phyloP scores from a whole-genome alignment of 2,888 invertebrate species.

The Pedicia rivosa region DNA sequence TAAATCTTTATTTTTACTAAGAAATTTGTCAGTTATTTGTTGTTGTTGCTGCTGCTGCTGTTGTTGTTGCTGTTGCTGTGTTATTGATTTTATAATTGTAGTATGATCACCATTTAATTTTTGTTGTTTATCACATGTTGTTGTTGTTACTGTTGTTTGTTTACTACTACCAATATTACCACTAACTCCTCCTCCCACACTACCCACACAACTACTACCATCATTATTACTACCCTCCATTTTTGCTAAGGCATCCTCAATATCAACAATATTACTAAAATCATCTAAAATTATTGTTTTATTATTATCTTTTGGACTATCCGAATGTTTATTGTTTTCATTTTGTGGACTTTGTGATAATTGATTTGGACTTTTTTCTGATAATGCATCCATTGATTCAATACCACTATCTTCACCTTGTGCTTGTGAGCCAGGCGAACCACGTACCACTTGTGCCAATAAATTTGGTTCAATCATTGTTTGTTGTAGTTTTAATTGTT shows the following conservation, averaged over 20 bases:
- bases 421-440: conserved; percentile 35
- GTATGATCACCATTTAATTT: conserved; percentile 29
- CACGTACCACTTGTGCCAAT: conserved; percentile 14
- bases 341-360: conserved; percentile 50
- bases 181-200: too few species aligned
- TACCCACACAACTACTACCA: conserved; percentile 19
- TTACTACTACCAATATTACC: too few species aligned
- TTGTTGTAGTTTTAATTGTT: neutral
- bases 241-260: conserved; percentile 53
- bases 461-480: conserved; percentile 4
- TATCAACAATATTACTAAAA: conserved; percentile 42
- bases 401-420: conserved; percentile 83
- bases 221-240: too few species aligned
- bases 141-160: conserved; percentile 28
- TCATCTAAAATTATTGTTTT: conserved; percentile 19
- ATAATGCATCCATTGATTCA: conserved; percentile 86
- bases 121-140: conserved; percentile 14
- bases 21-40: conserved; percentile 17
- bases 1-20: conserved; percentile 8
- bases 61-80: conserved; percentile 7
- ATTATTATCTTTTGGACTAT: conserved; percentile 3
- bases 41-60: neutral
- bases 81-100: conserved; percentile 20
- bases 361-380: conserved; percentile 81
- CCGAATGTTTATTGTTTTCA: conserved; percentile 13